Base-by-base conservation (phyloP, 1,140 invertebrate species). In the Stenopsyche tienmushanensis region DNA sequence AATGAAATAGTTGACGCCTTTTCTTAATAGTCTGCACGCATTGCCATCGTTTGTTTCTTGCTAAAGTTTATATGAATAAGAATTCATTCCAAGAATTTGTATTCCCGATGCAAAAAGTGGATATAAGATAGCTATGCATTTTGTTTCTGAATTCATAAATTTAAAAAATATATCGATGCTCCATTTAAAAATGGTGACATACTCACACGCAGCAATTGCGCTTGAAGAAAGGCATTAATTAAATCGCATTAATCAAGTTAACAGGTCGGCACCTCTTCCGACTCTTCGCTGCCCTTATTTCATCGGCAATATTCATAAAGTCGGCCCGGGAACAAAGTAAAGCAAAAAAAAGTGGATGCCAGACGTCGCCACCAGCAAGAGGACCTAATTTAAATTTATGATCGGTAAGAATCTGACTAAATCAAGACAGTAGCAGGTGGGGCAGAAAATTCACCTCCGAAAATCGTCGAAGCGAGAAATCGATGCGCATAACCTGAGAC, bases 361-460 rank as follows among this genome's bases (percentile, higher is more conserved):
- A 60, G 41, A 21, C 34, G 23, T 57, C 54, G 54, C 57, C 57
- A 60, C 23, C 25, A 15, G 9, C 23, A 42, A 60, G 25, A 60
- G 39, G 57, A 24, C 57, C 47, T 60, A 60, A 60, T 60, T 60
- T 60, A 44, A 60, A 60, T 60, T 60, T 60, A 60, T 60, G 57
- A 39, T 34, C 15, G 57, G 29, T 9, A 60, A 60, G 41, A 60
- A 25, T 44, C 42, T 44, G 23, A 47, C 44, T 9, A 47, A 47
- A 47, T 47, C 44, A 47, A 47, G 44, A 47, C 44, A 47, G 57
- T 60, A 60, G 57, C 57, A 60, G 57, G 57, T 60, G 57, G 29
- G 15, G 15, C 52, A 24, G 7, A 24, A 54, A 26, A 24, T 24
- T 24, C 7, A 10, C 34, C 3, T n/a, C 54, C 52, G 52, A 17